These are phyloP conservation scores for Cotesia vestalis DNA, from an alignment of 1,140 invertebrate species.

Conservation along the genomic window DNA sequence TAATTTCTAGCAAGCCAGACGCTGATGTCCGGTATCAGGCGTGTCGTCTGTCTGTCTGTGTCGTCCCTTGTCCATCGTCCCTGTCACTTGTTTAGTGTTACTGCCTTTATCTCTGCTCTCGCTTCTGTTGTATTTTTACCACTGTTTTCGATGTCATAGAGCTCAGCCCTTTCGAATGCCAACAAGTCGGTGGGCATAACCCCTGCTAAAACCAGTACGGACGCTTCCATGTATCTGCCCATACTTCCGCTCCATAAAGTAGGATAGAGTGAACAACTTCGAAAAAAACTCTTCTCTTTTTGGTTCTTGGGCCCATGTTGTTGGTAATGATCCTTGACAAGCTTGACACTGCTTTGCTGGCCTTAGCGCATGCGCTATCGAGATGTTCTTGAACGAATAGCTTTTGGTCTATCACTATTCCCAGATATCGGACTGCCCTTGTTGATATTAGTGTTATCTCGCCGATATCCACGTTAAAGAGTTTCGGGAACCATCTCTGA, in stretches of 20 bases:
- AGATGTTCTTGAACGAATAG: background rate
- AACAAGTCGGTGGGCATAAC: background rate
- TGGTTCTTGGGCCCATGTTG: background rate
- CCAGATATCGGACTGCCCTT: background rate
- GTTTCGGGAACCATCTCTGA: too few relatives aligned
- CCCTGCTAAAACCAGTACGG: background rate
- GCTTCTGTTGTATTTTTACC: background rate
- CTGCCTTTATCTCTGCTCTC: background rate
- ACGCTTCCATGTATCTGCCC: background rate
- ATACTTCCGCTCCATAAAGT: background rate
- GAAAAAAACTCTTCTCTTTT: background rate
- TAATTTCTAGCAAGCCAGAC: background rate
- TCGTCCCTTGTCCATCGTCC: background rate
- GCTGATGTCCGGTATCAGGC: background rate
- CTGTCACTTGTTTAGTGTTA: background rate
- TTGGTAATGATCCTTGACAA: background rate
- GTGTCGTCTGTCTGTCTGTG: background rate
- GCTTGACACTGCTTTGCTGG: background rate
- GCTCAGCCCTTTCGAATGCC: background rate
- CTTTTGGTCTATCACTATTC: background rate
- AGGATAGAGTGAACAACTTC: constrained; percentile 6
- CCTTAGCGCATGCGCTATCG: background rate
- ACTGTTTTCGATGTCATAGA: background rate
- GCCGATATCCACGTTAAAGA: too few relatives aligned
- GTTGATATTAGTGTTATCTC: too few relatives aligned